These are phyloP conservation scores for Spinibarbus caldwelli DNA, from an alignment of 2,797 vertebrate genomes.

Conservation along the genomic window DNA sequence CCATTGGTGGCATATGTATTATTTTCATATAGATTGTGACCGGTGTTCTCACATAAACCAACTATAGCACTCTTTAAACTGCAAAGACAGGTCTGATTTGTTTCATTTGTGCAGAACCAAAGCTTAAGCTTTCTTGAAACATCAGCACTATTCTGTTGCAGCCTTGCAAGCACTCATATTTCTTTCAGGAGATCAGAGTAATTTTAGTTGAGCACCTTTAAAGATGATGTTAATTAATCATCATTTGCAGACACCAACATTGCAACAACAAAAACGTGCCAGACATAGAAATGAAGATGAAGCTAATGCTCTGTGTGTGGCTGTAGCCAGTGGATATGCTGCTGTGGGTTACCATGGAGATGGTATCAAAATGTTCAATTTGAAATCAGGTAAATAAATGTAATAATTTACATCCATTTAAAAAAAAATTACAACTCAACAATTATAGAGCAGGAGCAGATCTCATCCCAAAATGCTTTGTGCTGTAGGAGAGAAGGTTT, in stretches of 20 bases:
- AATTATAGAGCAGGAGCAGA: too few species aligned
- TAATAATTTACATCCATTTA: constrained; percentile 20
- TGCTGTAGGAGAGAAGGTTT: constrained; percentile 69
- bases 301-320: constrained; percentile 79
- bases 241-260: constrained; percentile 11
- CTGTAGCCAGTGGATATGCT: constrained; percentile 68
- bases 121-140: background rate
- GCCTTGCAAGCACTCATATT: background rate
- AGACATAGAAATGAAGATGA: constrained; percentile 49
- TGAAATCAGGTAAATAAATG: constrained; percentile 71
- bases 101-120: background rate
- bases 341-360: constrained; percentile 83
- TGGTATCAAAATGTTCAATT: constrained; percentile 78
- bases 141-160: background rate
- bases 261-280: background rate
- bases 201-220: background rate
- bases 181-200: background rate
- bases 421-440: background rate
- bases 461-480: background rate
- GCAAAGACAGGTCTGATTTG: background rate
- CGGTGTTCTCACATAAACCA: background rate
- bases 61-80: background rate
- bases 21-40: too few species aligned
- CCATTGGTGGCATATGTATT: too few species aligned
- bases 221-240: too few species aligned